A percentile compares a stretch with the other conserved stretches of the same genome.
phyloP scores from a whole-genome alignment of 2,888 invertebrate species.

The Scaptodrosophila latifasciaeformis region DNA sequence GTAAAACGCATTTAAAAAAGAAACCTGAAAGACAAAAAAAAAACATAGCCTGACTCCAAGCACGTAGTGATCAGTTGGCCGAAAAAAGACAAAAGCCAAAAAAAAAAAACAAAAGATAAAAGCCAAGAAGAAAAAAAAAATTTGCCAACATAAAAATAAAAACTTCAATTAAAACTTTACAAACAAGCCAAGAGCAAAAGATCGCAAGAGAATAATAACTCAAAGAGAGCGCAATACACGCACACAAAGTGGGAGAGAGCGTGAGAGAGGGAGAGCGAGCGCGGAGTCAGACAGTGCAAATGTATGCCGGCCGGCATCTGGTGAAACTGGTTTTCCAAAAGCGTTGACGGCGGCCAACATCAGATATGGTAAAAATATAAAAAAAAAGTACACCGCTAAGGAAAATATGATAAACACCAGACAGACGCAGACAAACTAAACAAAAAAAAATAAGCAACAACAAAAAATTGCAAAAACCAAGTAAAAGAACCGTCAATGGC shows the following conservation, averaged over 20 bases:
- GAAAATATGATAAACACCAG: slow-evolving; percentile 46
- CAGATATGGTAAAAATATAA: slow-evolving; percentile 52
- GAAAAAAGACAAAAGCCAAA: too few species aligned
- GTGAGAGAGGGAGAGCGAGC: slow-evolving; percentile 13
- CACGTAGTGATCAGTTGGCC: too few species aligned
- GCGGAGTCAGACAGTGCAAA: slow-evolving; percentile 13
- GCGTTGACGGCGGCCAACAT: slow-evolving; percentile 21
- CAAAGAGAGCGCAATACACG: slow-evolving; percentile 7
- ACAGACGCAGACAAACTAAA: slow-evolving; percentile 22
- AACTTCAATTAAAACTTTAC: slow-evolving; percentile 21
- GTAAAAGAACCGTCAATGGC: neutral
- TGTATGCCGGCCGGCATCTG: slow-evolving; percentile 67
- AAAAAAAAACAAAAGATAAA: too few species aligned
- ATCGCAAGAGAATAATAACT: slow-evolving; percentile 9
- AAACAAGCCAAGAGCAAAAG: slow-evolving; percentile 1
- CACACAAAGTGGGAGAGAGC: neutral
- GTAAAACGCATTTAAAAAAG: slow-evolving; percentile 18
- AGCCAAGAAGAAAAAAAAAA: too few species aligned
- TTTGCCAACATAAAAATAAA: too few species aligned
- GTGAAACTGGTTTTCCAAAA: slow-evolving; percentile 57
- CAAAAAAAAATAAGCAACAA: slow-evolving; percentile 18
- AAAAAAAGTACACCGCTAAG: slow-evolving; percentile 13
- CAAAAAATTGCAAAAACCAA: neutral
- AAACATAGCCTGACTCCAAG: too few species aligned
- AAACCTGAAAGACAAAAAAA: too few species aligned